A percentile compares a stretch with the other conserved stretches of the same genome.
Evolutionary conservation across 37 sponge, comb jelly and placozoan genomes (phyloP).

Genomic region (Beroe ovata): DNA sequence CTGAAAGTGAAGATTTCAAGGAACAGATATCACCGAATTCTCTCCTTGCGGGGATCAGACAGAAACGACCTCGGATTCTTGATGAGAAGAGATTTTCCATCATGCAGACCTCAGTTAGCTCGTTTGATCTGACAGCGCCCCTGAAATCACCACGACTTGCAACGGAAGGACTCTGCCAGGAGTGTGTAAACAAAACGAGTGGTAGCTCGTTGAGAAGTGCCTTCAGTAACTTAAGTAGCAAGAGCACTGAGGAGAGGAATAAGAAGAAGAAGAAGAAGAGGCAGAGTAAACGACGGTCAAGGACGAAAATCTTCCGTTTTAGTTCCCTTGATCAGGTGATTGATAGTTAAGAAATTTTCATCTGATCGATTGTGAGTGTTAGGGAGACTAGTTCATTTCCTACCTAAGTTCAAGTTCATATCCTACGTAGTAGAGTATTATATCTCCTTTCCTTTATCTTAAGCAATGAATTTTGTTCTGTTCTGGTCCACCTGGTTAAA

Average conservation of each 20-base stretch:
- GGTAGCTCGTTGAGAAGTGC: not conserved
- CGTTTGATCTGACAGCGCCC: conserved; percentile 2
- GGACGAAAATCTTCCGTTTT: not conserved
- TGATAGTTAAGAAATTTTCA: too few species aligned
- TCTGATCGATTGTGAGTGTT: too few species aligned
- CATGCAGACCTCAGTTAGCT: conserved; percentile 1
- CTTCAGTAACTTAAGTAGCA: not conserved
- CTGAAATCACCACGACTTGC: not conserved
- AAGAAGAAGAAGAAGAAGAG: not conserved
- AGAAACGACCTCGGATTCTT: not conserved
- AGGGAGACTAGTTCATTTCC: too few species aligned
- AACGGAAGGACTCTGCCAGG: not conserved
- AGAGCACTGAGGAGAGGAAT: not conserved
- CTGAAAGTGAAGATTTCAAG: not conserved
- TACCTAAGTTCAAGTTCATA: too few species aligned
- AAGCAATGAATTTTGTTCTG: too few species aligned
- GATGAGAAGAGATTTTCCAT: not conserved
- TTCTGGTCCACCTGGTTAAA: too few species aligned
- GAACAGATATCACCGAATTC: conserved; percentile 1
- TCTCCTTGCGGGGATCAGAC: not conserved
- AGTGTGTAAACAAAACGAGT: not conserved
- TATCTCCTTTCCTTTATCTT: too few species aligned
- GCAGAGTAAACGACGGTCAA: not conserved
- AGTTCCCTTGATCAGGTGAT: not conserved
- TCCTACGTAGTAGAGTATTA: too few species aligned